Base-by-base conservation (phyloP, 2,888 invertebrate genomes). In the Synergus itoensis region DNA sequence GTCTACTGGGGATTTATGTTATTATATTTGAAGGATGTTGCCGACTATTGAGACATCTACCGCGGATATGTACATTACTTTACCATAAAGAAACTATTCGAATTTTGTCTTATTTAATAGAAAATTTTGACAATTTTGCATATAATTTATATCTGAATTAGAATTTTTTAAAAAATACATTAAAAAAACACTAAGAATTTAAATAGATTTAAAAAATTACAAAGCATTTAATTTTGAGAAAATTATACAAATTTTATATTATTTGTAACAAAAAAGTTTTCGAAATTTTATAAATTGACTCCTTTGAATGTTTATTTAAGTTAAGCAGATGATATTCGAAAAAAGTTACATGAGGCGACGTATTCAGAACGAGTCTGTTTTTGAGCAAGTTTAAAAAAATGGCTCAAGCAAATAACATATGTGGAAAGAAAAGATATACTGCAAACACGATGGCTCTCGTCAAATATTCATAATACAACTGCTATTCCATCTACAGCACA, bases 391-490 rank as follows among this genome's bases (percentile, higher is more conserved):
- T 73, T 73, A 16, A 73, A 53, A 73, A 69, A 73, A 73, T 73
- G 73, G 28, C 48, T 36, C 36, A 73, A 36, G 53, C 48, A 73
- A 73, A 73, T 73, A 73, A 36, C 11, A 73, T 53, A 16, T 73
- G 36, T 73, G 40, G n/a, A 53, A 63, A 40, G n/a, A 60, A 75
- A 80, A 78, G 69, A 45, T 79, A 80, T 60, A 85, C 78, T 80
- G 86, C 84, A 87, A 88, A 88, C 83, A 87, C 82, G 78, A 82
- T 82, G 88, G 85, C 85, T 85, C 86, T 88, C 85, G 82, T 88
- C 87, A 89, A 89, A 88, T 87, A 89, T 84, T 84, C 83, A 78
- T 81, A 82, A 83, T 85, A 83, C 84, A 82, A 84, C 81, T 82
- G 79, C 76, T 65, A 80, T 63, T 79, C 79, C 78, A 78, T 80